These are phyloP conservation scores for Subacronicta megacephala DNA, from an alignment of 2,888 invertebrate genomes.

Conservation along the genomic window DNA sequence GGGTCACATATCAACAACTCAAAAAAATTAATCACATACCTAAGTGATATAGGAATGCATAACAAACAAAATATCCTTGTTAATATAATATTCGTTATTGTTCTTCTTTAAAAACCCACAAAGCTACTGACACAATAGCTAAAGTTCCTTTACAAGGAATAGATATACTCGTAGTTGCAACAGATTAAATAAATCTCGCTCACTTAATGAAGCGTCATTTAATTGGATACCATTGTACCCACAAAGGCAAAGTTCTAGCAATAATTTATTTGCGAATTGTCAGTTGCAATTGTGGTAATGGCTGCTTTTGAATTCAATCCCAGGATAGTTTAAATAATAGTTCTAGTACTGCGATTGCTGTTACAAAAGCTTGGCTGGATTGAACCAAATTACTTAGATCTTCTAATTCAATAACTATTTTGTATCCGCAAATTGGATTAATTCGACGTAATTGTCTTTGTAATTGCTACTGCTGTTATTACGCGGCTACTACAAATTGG, in stretches of 20 bases:
- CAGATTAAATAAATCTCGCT: background rate
- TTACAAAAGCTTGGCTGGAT: background rate
- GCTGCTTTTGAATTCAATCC: constrained; percentile 16
- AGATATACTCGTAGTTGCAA: background rate
- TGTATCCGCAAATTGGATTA: background rate
- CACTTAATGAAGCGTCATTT: background rate
- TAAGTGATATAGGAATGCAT: too few species aligned
- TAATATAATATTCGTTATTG: too few species aligned
- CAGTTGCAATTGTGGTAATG: constrained; percentile 2
- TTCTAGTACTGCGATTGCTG: background rate
- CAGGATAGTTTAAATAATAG: constrained; percentile 14
- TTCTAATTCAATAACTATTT: background rate
- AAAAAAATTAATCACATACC: too few species aligned
- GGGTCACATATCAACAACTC: too few species aligned
- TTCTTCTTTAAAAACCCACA: too few species aligned
- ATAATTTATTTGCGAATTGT: constrained; percentile 3
- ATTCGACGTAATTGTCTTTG: background rate
- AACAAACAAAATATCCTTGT: too few species aligned
- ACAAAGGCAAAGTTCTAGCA: constrained; percentile 6
- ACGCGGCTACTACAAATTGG: too few species aligned
- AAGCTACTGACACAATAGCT: too few species aligned
- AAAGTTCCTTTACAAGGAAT: background rate
- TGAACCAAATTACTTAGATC: background rate
- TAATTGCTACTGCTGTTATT: too few species aligned
- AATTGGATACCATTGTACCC: background rate